Conservation (phyloP, 2,888 invertebrate genomes). For the Drosophila limbata region DNA sequence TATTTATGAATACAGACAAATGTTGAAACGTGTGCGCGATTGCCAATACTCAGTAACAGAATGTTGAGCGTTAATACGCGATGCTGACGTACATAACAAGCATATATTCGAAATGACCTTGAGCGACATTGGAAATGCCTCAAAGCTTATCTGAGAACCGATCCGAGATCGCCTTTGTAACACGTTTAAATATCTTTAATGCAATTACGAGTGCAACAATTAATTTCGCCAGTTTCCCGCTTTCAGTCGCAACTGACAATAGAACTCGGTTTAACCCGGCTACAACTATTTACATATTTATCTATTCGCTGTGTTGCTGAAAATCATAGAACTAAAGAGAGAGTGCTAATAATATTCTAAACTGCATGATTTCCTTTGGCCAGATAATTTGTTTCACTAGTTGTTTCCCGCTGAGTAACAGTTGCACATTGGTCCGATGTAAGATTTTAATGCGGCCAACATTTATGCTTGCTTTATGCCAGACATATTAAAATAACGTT, state of each 20-base stretch:
- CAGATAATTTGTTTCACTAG: constrained; percentile 20
- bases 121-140: constrained; percentile 70
- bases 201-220: constrained; percentile 44
- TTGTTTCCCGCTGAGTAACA: constrained; percentile 7
- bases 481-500: neutral
- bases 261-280: constrained; percentile 16
- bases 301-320: neutral
- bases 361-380: constrained; percentile 19
- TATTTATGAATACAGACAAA: constrained; percentile 32
- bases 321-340: constrained; percentile 38
- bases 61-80: constrained; percentile 13
- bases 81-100: constrained; percentile 1
- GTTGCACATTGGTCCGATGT: constrained; percentile 26
- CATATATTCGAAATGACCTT: constrained; percentile 50
- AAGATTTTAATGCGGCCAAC: neutral
- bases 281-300: neutral
- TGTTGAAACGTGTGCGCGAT: constrained; percentile 48
- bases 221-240: constrained; percentile 51
- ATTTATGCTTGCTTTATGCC: neutral
- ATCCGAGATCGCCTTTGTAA: constrained; percentile 34
- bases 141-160: constrained; percentile 8
- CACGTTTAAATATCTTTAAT: constrained; percentile 18
- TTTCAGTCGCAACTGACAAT: constrained; percentile 28
- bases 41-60: constrained; percentile 26
- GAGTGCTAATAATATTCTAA: constrained; percentile 23